phyloP scores from a whole-genome alignment of 2,797 vertebrate genomes.

The Sebastiscus tertius region DNA sequence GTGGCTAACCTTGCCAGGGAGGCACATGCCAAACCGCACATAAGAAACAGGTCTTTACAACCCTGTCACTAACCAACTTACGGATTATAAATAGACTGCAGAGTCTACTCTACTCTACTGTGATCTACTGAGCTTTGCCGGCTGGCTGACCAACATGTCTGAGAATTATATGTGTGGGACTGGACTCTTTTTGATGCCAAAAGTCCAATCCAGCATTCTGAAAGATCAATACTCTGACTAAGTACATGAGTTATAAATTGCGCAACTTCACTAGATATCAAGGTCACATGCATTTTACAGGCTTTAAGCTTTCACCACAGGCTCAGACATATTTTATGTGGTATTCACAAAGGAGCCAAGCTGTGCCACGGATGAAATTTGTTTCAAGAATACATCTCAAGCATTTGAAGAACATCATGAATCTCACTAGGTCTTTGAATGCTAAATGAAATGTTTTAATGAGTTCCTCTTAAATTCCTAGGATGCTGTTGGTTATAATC shows the following conservation, averaged over 20 bases:
- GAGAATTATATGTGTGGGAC: slow-evolving; percentile 36
- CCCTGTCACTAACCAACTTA: slow-evolving; percentile 1
- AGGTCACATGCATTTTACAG: slow-evolving; percentile 25
- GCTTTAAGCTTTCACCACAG: slow-evolving; percentile 10
- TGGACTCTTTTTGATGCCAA: slow-evolving; percentile 23
- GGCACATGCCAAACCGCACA: slow-evolving; percentile 17
- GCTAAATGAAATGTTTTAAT: background rate
- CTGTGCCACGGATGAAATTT: background rate
- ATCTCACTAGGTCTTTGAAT: background rate
- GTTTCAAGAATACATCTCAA: slow-evolving; percentile 1
- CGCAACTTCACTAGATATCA: slow-evolving; percentile 20
- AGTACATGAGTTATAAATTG: slow-evolving; percentile 31
- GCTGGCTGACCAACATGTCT: slow-evolving; percentile 28
- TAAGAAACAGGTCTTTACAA: slow-evolving; percentile 10
- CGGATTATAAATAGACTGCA: slow-evolving; percentile 19
- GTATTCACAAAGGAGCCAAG: background rate
- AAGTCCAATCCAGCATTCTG: slow-evolving; percentile 11
- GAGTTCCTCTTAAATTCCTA: background rate
- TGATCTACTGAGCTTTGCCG: background rate
- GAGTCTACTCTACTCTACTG: background rate
- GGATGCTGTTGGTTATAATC: background rate
- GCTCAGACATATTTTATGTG: background rate
- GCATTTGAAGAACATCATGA: background rate
- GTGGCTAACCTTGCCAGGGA: background rate
- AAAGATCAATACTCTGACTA: slow-evolving; percentile 38